Base-by-base conservation (phyloP, 2,113 vertebrate species). In the Brienomyrus brachyistius region DNA sequence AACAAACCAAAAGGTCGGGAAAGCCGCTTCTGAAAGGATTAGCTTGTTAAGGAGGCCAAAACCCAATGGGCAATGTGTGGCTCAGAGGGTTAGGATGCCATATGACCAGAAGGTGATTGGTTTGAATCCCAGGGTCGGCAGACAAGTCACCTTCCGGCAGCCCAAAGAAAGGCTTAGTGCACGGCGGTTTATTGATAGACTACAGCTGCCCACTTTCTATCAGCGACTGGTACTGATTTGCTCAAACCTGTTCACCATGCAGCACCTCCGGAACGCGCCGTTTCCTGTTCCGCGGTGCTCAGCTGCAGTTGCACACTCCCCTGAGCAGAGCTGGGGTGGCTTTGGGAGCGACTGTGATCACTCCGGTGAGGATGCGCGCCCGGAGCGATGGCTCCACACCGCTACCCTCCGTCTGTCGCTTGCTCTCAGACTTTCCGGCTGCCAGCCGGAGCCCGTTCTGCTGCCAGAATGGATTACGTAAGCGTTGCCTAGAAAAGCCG, bases 61-160 rank as follows among this genome's bases (percentile, higher is more conserved):
- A 97, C 92, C 27, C 93, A 96, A 15, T 96, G 97, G 95, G 96
- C 95, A 94, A 96, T 96, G 93, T 96, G 96, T 96, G 92, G 96
- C 96, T 91, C 90, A 13, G 89, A 80, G 89, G 92, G 94, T 95
- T 96, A 95, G 96, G 95, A 95, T 94, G 94, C 95, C 94, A 93
- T 0, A 10, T 70, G n/a, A 31, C 10, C 62, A 70, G n/a, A 31
- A 31, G 62, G 62, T 70, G 62, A 70, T 70, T 70, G 10, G 62
- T 70, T 70, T 15, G n/a, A 70, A 70, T 70, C 62, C 27, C 62
- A 70, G n/a, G 8, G 91, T 91, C 93, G 92, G 93, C 93, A 93
- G 92, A 94, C 94, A 94, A 95, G 94, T 93, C 93, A 93, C 93
- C 93, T 92, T 91, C 89, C 89, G 89, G 91, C 93, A 62, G 89